Conservation (phyloP, 92 coral and sea anemone species). For the Parazoanthus atlanticus region DNA sequence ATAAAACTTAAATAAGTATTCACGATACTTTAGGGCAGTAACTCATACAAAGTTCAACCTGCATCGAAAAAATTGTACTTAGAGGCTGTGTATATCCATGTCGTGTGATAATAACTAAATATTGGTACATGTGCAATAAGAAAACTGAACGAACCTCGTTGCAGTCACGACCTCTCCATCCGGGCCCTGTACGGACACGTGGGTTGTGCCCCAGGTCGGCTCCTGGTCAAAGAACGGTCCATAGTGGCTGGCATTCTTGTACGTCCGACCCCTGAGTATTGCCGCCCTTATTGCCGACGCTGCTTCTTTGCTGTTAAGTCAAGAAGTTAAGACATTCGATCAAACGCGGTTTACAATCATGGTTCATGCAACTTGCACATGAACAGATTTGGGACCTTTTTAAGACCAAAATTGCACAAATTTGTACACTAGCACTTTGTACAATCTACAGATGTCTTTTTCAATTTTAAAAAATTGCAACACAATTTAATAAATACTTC, state of each 20-base stretch:
- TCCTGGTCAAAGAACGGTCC: constrained; percentile 75
- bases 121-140: background rate
- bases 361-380: no score
- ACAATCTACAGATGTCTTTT: no score
- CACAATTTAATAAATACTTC: no score
- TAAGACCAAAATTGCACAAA: no score
- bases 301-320: constrained; percentile 68
- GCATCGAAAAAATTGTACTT: background rate
- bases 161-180: constrained; percentile 91
- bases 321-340: background rate
- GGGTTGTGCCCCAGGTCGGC: constrained; percentile 80
- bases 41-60: no score
- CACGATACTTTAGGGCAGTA: no score
- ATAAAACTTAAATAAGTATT: no score
- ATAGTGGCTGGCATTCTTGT: constrained; percentile 67
- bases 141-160: constrained; percentile 67
- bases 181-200: constrained; percentile 88
- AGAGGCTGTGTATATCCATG: background rate
- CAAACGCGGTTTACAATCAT: no score
- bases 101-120: no score
- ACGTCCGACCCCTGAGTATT: constrained; percentile 68
- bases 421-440: no score
- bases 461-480: no score
- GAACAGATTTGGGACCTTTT: no score
- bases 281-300: constrained; percentile 64